Conservation (phyloP, 2,888 invertebrate species). For the Dinocampus coccinellae region DNA sequence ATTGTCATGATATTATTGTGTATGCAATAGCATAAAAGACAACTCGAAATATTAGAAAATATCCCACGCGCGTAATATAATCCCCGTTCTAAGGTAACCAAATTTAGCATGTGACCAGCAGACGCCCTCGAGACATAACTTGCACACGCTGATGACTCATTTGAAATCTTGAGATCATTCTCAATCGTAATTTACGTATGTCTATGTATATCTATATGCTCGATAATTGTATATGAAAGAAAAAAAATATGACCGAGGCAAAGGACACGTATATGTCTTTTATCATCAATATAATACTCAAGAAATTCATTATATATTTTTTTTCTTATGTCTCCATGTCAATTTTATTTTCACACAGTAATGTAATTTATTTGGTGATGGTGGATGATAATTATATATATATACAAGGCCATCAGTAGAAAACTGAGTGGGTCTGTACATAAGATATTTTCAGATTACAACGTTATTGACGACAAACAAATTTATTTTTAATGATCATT, state of each 20-base stretch:
- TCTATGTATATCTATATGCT: neutral
- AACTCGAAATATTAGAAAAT: constrained; percentile 53
- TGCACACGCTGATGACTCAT: constrained; percentile 44
- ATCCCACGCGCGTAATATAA: constrained; percentile 67
- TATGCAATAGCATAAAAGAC: neutral
- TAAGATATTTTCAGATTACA: constrained; percentile 21
- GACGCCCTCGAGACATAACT: constrained; percentile 64
- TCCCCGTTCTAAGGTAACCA: constrained; percentile 65
- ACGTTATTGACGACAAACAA: constrained; percentile 8
- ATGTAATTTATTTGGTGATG: no score
- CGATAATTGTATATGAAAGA: no score
- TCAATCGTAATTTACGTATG: neutral
- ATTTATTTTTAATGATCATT: constrained; percentile 19
- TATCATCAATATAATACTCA: no score
- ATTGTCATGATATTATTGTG: neutral
- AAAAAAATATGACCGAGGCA: no score
- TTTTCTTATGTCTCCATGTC: no score
- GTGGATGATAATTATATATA: neutral
- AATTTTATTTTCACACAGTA: no score
- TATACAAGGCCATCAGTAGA: neutral
- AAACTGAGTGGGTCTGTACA: neutral
- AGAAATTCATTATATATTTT: no score
- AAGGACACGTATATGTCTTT: no score
- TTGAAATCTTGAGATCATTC: constrained; percentile 11
- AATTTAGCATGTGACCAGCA: constrained; percentile 67